phyloP scores from a whole-genome alignment of 1,140 invertebrate species.

The Archegozetes longisetosus region DNA sequence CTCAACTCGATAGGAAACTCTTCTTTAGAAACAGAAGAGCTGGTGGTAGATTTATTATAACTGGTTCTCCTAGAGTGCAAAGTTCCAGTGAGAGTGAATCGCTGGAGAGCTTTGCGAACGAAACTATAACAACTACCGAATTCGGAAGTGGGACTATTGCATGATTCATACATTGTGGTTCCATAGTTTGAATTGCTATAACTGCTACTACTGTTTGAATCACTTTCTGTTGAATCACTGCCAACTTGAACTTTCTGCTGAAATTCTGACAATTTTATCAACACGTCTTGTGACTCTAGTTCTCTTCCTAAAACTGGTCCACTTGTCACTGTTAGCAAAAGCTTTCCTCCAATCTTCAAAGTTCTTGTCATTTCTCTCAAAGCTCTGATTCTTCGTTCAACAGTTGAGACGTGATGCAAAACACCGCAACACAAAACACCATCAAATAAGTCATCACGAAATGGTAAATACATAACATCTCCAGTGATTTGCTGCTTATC shows the following conservation, averaged over 20 bases:
- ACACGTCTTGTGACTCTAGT: conserved; percentile 79
- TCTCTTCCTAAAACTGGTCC: conserved; percentile 47
- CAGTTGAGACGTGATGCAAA: conserved; percentile 78
- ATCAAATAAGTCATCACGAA: conserved; percentile 81
- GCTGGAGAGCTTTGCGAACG: conserved; percentile 63
- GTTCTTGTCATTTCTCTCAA: conserved; percentile 71
- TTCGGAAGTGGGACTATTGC: conserved; percentile 34
- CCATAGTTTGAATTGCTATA: conserved; percentile 26
- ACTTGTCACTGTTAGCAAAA: conserved; percentile 71
- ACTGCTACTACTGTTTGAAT: conserved; percentile 28
- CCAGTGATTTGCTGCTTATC: conserved; percentile 48
- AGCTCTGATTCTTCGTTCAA: conserved; percentile 67
- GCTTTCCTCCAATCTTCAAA: conserved; percentile 66
- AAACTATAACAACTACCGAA: conserved; percentile 86
- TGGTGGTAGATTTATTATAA: not conserved
- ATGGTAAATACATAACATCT: conserved; percentile 75
- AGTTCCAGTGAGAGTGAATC: conserved; percentile 12
- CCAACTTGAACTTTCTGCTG: not conserved
- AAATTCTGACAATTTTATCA: conserved; percentile 80
- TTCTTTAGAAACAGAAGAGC: conserved; percentile 12
- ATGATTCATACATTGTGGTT: conserved; percentile 9
- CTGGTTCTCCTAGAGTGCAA: not conserved
- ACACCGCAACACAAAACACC: conserved; percentile 85
- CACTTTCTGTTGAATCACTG: not conserved
- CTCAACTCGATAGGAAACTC: conserved; percentile 73